phyloP scores from a whole-genome alignment of 2,113 vertebrate species.

The Siniperca chuatsi region DNA sequence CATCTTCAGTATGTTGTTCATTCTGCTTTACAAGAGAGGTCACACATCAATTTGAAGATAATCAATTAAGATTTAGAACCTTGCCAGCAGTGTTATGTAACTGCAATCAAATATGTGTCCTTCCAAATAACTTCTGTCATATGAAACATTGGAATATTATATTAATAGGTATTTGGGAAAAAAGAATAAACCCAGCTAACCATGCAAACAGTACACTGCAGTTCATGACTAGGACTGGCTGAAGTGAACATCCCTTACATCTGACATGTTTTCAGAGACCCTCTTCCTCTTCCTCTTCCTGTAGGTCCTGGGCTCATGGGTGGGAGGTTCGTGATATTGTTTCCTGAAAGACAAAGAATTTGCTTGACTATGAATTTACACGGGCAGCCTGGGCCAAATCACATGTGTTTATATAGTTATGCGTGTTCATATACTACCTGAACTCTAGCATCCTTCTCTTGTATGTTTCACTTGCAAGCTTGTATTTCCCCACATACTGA shows the following conservation, averaged over 20 bases:
- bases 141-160: neutral
- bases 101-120: neutral
- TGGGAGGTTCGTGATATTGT: accelerated
- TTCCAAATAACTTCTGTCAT: neutral
- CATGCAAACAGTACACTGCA: neutral
- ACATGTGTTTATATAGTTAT: neutral
- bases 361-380: neutral
- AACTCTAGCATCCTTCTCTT: neutral
- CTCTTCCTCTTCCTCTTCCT: neutral
- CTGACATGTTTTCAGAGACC: neutral
- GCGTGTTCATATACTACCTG: conserved; percentile 33
- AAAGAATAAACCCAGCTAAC: neutral
- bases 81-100: neutral
- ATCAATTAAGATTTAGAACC: neutral
- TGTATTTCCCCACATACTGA: conserved; percentile 23
- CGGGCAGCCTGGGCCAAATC: neutral
- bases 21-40: neutral
- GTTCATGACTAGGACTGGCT: neutral
- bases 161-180: neutral
- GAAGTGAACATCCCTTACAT: conserved; percentile 16
- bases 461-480: conserved; percentile 2
- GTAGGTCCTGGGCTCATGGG: accelerated
- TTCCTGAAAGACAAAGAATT: conserved; percentile 49
- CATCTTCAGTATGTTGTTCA: neutral
- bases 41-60: neutral